A percentile compares a stretch with the other conserved stretches of the same genome.
Evolutionary conservation across 1,140 invertebrate genomes (phyloP).

Genomic region (Centruroides sculpturatus): DNA sequence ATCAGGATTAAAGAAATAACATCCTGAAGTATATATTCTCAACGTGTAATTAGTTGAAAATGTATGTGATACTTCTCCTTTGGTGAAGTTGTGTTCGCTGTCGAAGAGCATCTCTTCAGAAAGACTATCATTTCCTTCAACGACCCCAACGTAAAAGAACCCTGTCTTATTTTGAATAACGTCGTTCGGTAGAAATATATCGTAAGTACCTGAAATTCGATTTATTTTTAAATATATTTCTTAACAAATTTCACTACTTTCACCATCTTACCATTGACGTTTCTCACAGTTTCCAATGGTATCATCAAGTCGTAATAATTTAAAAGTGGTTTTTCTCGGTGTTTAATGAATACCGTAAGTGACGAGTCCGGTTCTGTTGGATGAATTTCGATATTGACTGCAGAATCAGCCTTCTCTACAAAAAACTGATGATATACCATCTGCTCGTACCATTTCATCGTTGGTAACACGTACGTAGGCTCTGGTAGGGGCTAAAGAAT

Average conservation of each 20-base stretch:
- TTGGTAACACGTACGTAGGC: constrained; percentile 15
- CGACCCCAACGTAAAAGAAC: constrained; percentile 23
- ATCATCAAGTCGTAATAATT: constrained; percentile 20
- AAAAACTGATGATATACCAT: constrained; percentile 23
- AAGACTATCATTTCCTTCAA: constrained; percentile 18
- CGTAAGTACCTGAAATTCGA: constrained; percentile 12
- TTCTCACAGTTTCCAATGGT: constrained; percentile 10
- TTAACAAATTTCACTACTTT: background rate
- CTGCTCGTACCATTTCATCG: constrained; percentile 19
- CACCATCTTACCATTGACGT: constrained; percentile 13
- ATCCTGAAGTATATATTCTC: constrained; percentile 24
- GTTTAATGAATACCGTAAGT: constrained; percentile 20
- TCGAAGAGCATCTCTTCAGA: constrained; percentile 18
- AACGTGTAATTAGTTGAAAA: constrained; percentile 24
- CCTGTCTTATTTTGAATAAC: constrained; percentile 22
- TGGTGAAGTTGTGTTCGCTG: constrained; percentile 13
- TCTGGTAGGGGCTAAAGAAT: constrained; percentile 16
- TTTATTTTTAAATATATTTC: too few species aligned
- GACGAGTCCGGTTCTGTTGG: constrained; percentile 17
- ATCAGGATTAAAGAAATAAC: constrained; percentile 24
- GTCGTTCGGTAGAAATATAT: constrained; percentile 20
- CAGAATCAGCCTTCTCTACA: constrained; percentile 22
- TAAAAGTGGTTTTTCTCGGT: constrained; percentile 19
- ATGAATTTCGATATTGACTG: constrained; percentile 22
- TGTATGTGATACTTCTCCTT: constrained; percentile 17